Evolutionary conservation across 30 jellyfish, hydroid and myxozoan species (phyloP), one percentile per base, ranked within the genome.

Genomic region (Sanderia malayensis): DNA sequence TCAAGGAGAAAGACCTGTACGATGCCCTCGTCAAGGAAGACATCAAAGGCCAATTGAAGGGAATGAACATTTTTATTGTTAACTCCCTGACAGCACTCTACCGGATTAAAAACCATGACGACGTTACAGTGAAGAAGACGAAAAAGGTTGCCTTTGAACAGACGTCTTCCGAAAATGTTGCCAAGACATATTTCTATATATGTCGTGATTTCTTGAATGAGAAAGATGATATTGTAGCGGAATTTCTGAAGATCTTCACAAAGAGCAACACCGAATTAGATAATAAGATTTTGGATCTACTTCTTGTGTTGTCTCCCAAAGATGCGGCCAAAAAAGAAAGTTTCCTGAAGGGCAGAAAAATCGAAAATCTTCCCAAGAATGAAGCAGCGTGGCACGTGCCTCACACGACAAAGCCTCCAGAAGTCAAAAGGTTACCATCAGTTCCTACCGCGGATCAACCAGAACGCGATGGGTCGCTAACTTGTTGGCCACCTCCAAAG

Each of bases 401-500:
- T 25, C 57, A 60, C 26, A 57, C 73, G 4, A 21, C 18, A 70
- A 20, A 45, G 31, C 21, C 31, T 10, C 58, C 32, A 21, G 7
- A 28, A 31, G 55, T 6, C 55, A 15, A n/a, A 60, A 60, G 20
- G 25, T 4, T 60, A 7, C 47, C 10, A 6, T 68, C 15, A 31
- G 62, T 2, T 0, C 34, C 41, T n/a, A n/a, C 34, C 13, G 22
- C 44, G n/a, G 67, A 59, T 9, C 46, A 9, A 30, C 17, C 31
- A 22, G 79, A 67, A 18, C 27, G 60, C 19, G 78, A 58, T 4
- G 64, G 66, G 8, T 27, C 27, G 22, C 18, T 72, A 18, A 31
- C 88, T 11, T 61, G 88, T 31, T 86, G 96, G 96, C 96, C 96
- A 0, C 96, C 85, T 19, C 95, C 89, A 11, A 71, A 53, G 57